A percentile compares a stretch with the other conserved stretches of the same genome.
phyloP scores from a whole-genome alignment of 2,888 invertebrate species.

The Metalampra italica region DNA sequence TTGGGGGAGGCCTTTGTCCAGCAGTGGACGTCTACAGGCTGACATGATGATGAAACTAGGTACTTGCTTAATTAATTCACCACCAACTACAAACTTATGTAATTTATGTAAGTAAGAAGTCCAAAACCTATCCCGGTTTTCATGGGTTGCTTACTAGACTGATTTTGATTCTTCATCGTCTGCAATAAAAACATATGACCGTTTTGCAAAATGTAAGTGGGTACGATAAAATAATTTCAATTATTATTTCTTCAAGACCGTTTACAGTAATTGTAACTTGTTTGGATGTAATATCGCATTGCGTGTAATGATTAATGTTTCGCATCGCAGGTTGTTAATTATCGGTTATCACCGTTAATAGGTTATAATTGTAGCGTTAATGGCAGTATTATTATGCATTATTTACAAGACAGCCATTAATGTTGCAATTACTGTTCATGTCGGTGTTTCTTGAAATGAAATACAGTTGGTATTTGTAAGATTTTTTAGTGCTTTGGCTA shows the following conservation, averaged over 20 bases:
- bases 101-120: no score
- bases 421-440: neutral
- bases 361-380: constrained; percentile 41
- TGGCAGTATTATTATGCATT: constrained; percentile 13
- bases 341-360: constrained; percentile 53
- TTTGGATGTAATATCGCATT: constrained; percentile 35
- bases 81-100: no score
- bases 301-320: constrained; percentile 52
- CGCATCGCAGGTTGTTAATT: constrained; percentile 46
- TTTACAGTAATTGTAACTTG: constrained; percentile 39
- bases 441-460: no score
- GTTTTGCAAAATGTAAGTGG: neutral
- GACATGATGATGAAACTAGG: no score
- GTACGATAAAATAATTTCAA: neutral
- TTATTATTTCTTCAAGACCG: constrained; percentile 12
- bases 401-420: neutral
- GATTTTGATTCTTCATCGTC: no score
- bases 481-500: no score
- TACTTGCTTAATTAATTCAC: no score
- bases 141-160: no score
- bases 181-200: neutral
- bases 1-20: no score
- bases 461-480: no score
- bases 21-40: no score
- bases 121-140: no score